Evolutionary conservation across 2,797 vertebrate species (phyloP).

Genomic region (Sebastes dallii): DNA sequence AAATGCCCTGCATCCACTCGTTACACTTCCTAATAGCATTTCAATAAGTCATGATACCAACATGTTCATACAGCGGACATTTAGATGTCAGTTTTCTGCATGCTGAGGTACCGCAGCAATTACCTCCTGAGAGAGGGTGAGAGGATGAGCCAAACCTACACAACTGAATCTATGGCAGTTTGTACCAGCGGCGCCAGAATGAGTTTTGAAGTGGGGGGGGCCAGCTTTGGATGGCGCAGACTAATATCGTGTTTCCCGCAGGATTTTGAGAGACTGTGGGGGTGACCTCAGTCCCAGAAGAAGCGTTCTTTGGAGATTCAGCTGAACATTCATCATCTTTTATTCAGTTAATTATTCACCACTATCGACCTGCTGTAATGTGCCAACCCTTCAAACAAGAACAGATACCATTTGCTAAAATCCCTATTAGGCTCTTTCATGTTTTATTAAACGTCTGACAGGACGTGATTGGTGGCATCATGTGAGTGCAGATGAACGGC

Average conservation of each 20-base stretch:
- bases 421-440: background rate
- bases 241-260: too few species aligned
- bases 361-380: background rate
- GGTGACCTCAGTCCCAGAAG: too few species aligned
- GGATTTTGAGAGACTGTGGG: too few species aligned
- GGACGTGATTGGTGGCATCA: background rate
- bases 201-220: too few species aligned
- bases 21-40: background rate
- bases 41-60: background rate
- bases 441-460: slow-evolving; percentile 20
- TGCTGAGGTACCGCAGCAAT: too few species aligned
- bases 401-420: background rate
- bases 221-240: too few species aligned
- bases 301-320: background rate
- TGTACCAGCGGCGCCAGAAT: too few species aligned
- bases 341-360: slow-evolving; percentile 16
- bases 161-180: background rate
- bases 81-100: background rate
- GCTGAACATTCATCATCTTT: slow-evolving; percentile 12
- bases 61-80: too few species aligned
- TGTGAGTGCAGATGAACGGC: background rate
- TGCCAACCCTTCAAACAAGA: background rate
- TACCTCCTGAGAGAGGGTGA: too few species aligned
- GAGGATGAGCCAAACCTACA: background rate
- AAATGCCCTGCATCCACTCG: background rate